These are phyloP conservation scores for Takifugu bimaculatus DNA, from an alignment of 2,113 vertebrate genomes.

Conservation along the genomic window DNA sequence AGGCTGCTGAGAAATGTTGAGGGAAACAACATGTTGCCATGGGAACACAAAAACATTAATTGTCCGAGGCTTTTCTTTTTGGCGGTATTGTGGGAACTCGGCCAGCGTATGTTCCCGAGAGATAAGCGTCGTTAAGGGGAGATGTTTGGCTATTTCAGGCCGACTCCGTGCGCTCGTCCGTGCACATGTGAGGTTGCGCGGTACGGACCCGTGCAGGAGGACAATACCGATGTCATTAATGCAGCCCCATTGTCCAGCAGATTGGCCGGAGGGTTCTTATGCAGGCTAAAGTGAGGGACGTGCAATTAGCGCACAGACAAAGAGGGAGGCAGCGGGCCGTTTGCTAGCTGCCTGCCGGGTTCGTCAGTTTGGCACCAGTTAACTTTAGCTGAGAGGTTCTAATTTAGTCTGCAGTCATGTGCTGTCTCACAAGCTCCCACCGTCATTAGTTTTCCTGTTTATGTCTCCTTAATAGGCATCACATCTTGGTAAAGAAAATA, in stretches of 20 bases:
- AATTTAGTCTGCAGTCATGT: conserved; percentile 46
- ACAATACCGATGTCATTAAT: conserved; percentile 45
- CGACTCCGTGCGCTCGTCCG: too few species aligned
- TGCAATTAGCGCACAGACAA: conserved; percentile 50
- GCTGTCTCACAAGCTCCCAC: conserved; percentile 45
- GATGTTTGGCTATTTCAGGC: too few species aligned
- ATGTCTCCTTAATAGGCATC: conserved; percentile 40
- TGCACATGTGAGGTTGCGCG: too few species aligned
- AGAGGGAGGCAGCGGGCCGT: conserved; percentile 30
- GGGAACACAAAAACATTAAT: conserved; percentile 9
- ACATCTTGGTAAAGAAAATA: conserved; percentile 2
- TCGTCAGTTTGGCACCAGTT: conserved; percentile 49
- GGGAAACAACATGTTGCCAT: conserved; percentile 60
- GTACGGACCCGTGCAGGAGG: conserved; percentile 13
- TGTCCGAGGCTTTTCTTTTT: conserved; percentile 14
- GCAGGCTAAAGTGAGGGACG: conserved; percentile 39
- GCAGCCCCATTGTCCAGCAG: conserved; percentile 42
- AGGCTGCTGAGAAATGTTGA: conserved; percentile 7
- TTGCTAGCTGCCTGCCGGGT: conserved; percentile 40
- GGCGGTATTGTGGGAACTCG: neutral
- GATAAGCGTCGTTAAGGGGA: neutral
- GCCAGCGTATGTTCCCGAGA: neutral
- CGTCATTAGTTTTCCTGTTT: conserved; percentile 50
- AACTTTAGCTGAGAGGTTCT: conserved; percentile 47
- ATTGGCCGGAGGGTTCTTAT: conserved; percentile 48